Conservation (phyloP, 1,140 invertebrate genomes). For the Aethina tumida region DNA sequence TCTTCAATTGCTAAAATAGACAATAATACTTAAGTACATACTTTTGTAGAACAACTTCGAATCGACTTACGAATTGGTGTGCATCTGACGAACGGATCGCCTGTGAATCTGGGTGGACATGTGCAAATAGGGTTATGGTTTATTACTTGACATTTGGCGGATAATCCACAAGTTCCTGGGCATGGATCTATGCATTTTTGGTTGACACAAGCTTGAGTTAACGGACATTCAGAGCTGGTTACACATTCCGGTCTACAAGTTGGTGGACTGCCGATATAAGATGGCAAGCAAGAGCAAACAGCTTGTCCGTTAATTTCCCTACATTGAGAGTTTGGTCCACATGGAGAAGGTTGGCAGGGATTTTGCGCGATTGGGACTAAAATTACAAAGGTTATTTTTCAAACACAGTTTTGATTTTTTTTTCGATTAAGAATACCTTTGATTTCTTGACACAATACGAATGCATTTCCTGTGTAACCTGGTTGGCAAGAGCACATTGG, state of each 20-base stretch:
- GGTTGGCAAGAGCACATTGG: conserved; percentile 52
- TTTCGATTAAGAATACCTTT: conserved; percentile 28
- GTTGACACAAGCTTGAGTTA: conserved; percentile 65
- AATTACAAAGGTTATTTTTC: background rate
- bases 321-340: conserved; percentile 72
- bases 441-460: conserved; percentile 38
- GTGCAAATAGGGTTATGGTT: conserved; percentile 62
- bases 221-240: conserved; percentile 69
- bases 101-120: conserved; percentile 55
- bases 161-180: conserved; percentile 60
- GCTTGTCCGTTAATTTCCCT: conserved; percentile 59
- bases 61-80: conserved; percentile 42
- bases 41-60: conserved; percentile 30
- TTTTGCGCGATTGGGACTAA: no score
- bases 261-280: conserved; percentile 68
- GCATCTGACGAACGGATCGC: conserved; percentile 65
- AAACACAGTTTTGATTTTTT: conserved; percentile 5
- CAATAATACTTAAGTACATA: background rate
- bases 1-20: conserved; percentile 33
- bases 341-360: conserved; percentile 71
- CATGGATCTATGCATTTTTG: conserved; percentile 73
- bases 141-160: conserved; percentile 52
- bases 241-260: conserved; percentile 73
- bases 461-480: conserved; percentile 51
- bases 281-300: conserved; percentile 68